Evolutionary conservation across 2,113 vertebrate genomes (phyloP).

Genomic region (Ariopsis seemanni): DNA sequence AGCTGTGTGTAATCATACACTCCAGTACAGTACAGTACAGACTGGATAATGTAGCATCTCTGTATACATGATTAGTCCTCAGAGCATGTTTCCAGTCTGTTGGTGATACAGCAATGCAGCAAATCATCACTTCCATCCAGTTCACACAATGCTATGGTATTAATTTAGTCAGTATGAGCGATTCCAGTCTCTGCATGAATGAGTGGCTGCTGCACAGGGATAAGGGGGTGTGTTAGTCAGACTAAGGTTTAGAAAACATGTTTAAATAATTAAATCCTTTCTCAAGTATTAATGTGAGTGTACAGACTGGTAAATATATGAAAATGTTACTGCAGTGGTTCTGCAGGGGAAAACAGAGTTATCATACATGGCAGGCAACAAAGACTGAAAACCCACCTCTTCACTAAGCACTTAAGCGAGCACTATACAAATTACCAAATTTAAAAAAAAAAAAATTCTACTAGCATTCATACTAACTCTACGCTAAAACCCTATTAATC

Average conservation of each 20-base stretch:
- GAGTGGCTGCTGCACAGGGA: not conserved
- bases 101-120: constrained; percentile 46
- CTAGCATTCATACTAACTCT: not conserved
- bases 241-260: not conserved
- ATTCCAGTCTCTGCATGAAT: constrained; percentile 25
- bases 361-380: not conserved
- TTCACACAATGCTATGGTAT: constrained; percentile 32
- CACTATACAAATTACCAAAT: not conserved
- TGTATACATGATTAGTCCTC: constrained; percentile 57
- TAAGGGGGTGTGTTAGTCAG: not conserved
- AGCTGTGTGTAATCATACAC: not conserved
- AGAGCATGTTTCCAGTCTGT: constrained; percentile 55
- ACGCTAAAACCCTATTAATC: no score
- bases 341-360: not conserved
- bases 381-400: not conserved
- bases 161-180: constrained; percentile 37
- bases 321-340: not conserved
- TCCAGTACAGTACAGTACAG: constrained; percentile 3
- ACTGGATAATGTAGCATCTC: constrained; percentile 26
- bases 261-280: constrained; percentile 4
- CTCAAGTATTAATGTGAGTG: not conserved
- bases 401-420: not conserved
- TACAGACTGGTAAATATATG: not conserved
- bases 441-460: not conserved
- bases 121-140: constrained; percentile 36